Conservation (phyloP, 1,140 invertebrate species). For the Theocolax elegans region DNA sequence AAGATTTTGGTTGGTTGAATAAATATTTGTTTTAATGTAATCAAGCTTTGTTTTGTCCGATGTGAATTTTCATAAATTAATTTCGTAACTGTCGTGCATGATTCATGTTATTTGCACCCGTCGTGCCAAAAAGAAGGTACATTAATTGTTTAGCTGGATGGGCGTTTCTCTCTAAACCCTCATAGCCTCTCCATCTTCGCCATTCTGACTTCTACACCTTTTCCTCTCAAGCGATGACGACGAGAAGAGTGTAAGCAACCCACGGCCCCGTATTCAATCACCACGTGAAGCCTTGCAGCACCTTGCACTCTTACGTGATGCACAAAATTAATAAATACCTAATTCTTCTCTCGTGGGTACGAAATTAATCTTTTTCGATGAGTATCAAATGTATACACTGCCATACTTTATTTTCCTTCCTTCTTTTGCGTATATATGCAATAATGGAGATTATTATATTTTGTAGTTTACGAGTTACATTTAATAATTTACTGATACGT, state of each 20-base stretch:
- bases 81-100: conserved; percentile 31
- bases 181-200: not conserved
- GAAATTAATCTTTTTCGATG: conserved; percentile 1
- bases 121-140: not conserved
- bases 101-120: conserved; percentile 38
- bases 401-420: too few species aligned
- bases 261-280: conserved; percentile 38
- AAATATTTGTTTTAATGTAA: conserved; percentile 27
- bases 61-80: conserved; percentile 34
- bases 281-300: not conserved
- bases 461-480: too few species aligned
- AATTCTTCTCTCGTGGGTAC: not conserved
- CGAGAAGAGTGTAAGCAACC: conserved; percentile 18
- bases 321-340: conserved; percentile 21
- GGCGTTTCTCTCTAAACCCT: conserved; percentile 35
- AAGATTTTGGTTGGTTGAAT: too few species aligned
- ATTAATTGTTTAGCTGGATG: conserved; percentile 40
- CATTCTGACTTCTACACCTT: not conserved
- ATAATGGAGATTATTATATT: too few species aligned
- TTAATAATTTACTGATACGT: too few species aligned
- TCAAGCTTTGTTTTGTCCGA: not conserved
- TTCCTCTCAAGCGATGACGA: not conserved
- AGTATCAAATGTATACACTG: too few species aligned
- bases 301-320: not conserved
- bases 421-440: too few species aligned